Evolutionary conservation across 2,888 invertebrate genomes (phyloP), one percentile per base, ranked within the genome.

Genomic region (Leptura quadrifasciata): DNA sequence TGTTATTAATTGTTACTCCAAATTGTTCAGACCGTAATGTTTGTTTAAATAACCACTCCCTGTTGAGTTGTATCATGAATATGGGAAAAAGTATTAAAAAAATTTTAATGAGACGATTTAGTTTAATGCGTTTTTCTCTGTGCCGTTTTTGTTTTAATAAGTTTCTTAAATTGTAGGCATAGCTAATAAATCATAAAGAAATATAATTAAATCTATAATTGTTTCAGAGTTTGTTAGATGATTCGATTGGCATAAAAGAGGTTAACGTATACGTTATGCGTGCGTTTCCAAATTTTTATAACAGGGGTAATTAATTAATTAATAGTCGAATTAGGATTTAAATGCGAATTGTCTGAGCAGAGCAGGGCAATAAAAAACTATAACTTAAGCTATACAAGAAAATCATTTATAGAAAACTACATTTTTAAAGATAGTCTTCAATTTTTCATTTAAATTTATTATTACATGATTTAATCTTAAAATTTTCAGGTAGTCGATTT

Each of bases 1-100:
- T 75, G 75, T 76, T 76, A 76, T 75, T 78, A 78, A 79, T 71
- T 74, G 77, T 74, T 61, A 47, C 20, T n/a, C 27, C 52, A 67
- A 75, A 75, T 69, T 76, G 64, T 65, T 67, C 54, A 54, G 75
- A 78, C 67, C 64, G 54, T 78, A 78, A 76, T 79, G 69, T 73
- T 75, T 69, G 72, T 77, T 65, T 63, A 54, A 73, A 64, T 75
- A 77, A 75, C 47, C 24, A 74, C 72, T 70, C 65, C 79, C 79
- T 39, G 75, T 24, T 39, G 79, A 27, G 75, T 68, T 47, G 31
- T 27, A 18, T 47, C 15, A 71, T 71, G 71, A 71, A 71, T 71
- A 71, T 71, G 61, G 27, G 17, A 21, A 21, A 58, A 10, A 58
- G 20, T 21, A 60, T 58, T 58, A 58, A 58, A 31, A 20, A 2